Base-by-base conservation (phyloP, 1,140 invertebrate genomes). In the Caenorhabditis latens region DNA sequence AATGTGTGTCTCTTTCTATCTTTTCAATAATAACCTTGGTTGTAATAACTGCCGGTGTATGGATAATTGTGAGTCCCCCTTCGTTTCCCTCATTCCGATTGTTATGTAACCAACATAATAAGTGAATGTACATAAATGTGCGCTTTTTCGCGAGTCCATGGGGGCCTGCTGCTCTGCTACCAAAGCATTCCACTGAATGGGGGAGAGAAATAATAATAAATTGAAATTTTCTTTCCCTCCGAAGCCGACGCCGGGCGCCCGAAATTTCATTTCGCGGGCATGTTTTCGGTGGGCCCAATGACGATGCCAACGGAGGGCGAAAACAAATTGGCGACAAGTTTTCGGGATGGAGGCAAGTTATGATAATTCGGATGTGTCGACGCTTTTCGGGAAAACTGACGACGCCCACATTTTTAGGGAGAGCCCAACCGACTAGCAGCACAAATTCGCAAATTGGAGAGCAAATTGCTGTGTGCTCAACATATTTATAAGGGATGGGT, bases 41-140 rank as follows among this genome's bases (percentile, higher is more conserved):
- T 19, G 55, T n/a, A 14, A n/a, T n/a, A n/a, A 9, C 61, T 63
- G 9, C 24, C 61, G 61, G 61, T 63, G 61, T 63, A 19, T 19
- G 19, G 61, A 63, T 63, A 63, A 63, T 63, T 63, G 32, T 32
- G 32, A 8, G 61, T 63, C 8, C 11, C 21, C 11, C 24, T 9
- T 9, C 61, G 32, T 32, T 8, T 65, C 24, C 9, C 4, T 40
- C 32, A 40, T 11, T 16, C 13, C 9, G 16, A 71, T 71, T 46
- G 43, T 71, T 46, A 71, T 71, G 65, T 46, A 71, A 71, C 65
- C 65, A 71, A 71, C 65, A 71, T 71, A 71, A 71, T 71, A 71
- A 71, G 65, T 71, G 42, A 71, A 71, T 63, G 61, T 63, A 40
- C 61, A 63, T 63, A 63, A 71, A 71, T 71, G 65, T 71, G 43